Evolutionary conservation across 2,797 vertebrate genomes (phyloP).

Genomic region (Echeneis naucrates): DNA sequence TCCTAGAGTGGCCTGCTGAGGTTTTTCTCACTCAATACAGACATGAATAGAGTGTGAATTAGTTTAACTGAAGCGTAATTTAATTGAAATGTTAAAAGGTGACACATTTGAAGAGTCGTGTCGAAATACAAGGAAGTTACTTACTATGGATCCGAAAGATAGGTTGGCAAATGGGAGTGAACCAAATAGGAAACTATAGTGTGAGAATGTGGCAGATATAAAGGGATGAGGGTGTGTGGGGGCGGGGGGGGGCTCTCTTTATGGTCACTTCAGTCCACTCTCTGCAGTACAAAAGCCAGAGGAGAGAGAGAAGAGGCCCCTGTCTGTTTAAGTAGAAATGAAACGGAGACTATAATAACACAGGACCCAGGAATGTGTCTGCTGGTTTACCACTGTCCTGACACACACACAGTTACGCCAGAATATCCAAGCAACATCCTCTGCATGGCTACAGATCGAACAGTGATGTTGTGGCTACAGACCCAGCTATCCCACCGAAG

Average conservation of each 20-base stretch:
- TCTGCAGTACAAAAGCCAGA: slow-evolving; percentile 41
- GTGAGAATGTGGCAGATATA: slow-evolving; percentile 45
- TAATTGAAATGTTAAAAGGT: slow-evolving; percentile 54
- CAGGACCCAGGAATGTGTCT: slow-evolving; percentile 63
- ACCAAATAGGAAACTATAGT: slow-evolving; percentile 41
- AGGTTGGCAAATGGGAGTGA: slow-evolving; percentile 35
- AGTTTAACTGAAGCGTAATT: slow-evolving; percentile 21
- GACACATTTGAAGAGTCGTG: neutral
- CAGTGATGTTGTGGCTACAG: slow-evolving; percentile 63
- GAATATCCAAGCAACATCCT: slow-evolving; percentile 28
- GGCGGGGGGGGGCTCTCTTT: slow-evolving; percentile 26
- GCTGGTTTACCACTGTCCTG: slow-evolving; percentile 55
- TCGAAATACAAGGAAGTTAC: slow-evolving; percentile 33
- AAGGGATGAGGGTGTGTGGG: slow-evolving; percentile 13
- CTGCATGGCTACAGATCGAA: slow-evolving; percentile 25
- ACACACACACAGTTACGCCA: slow-evolving; percentile 37
- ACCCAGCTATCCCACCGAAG: slow-evolving; percentile 38
- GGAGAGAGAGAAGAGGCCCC: slow-evolving; percentile 42
- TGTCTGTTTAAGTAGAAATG: slow-evolving; percentile 55
- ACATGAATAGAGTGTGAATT: slow-evolving; percentile 16
- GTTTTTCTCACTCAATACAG: slow-evolving; percentile 7
- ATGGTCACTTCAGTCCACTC: slow-evolving; percentile 40
- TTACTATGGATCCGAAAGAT: slow-evolving; percentile 54
- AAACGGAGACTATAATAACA: slow-evolving; percentile 66
- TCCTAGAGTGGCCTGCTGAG: slow-evolving; percentile 38